Percentiles rank a stretch among this genome's conserved stretches.
Evolutionary conservation across 2,797 vertebrate genomes (phyloP).

Genomic region (Columba guinea): DNA sequence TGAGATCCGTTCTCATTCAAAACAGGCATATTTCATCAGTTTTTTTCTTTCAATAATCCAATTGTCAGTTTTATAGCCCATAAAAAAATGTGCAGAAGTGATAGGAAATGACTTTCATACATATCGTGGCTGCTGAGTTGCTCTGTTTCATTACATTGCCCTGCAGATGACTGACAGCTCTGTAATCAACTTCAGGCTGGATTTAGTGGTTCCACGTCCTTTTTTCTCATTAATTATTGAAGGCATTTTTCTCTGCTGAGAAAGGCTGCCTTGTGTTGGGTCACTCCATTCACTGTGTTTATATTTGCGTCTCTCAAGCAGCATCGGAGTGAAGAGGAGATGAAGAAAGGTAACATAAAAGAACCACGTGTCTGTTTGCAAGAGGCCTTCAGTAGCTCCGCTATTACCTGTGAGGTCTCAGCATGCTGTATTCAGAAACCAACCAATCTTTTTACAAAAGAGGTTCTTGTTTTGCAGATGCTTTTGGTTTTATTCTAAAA

Average conservation of each 20-base stretch:
- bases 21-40: constrained; percentile 51
- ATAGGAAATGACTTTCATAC: constrained; percentile 66
- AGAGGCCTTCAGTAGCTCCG: background rate
- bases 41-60: constrained; percentile 62
- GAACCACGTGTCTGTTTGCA: background rate
- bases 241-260: constrained; percentile 17
- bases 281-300: background rate
- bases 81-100: constrained; percentile 41
- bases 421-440: background rate
- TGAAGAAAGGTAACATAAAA: constrained; percentile 12
- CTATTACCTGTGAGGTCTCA: background rate
- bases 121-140: background rate
- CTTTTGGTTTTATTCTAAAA: background rate
- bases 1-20: constrained; percentile 24
- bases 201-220: constrained; percentile 33
- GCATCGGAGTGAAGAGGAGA: background rate
- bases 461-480: background rate
- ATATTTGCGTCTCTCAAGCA: background rate
- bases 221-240: constrained; percentile 51
- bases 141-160: constrained; percentile 51
- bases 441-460: accelerated
- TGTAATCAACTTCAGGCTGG: constrained; percentile 59
- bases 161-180: constrained; percentile 53
- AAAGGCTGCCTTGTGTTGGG: accelerated
- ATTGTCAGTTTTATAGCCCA: constrained; percentile 58